Evolutionary conservation across 2,797 vertebrate species (phyloP).

Genomic region (Myripristis jacobus): DNA sequence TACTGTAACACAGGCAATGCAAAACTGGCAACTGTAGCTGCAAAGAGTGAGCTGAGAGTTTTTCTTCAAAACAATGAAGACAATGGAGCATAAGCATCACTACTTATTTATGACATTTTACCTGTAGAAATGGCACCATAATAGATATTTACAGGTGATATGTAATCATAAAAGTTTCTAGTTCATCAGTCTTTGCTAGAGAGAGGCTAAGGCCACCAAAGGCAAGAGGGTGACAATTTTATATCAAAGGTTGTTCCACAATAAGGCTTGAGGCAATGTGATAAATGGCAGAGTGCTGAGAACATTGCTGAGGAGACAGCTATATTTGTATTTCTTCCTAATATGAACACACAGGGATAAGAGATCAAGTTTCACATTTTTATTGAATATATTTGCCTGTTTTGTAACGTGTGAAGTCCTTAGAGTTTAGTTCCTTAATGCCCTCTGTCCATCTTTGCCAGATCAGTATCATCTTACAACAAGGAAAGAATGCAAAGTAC

Average conservation of each 20-base stretch:
- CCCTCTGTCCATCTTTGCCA: constrained; percentile 62
- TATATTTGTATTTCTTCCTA: constrained; percentile 83
- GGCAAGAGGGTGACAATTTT: constrained; percentile 45
- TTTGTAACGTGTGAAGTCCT: constrained; percentile 73
- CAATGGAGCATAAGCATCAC: neutral
- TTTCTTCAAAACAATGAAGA: neutral
- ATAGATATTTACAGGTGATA: constrained; percentile 6
- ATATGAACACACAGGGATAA: constrained; percentile 70
- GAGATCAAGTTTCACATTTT: constrained; percentile 80
- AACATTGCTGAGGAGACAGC: constrained; percentile 75
- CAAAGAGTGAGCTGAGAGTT: neutral
- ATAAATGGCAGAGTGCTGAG: constrained; percentile 71
- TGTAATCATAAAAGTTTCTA: no score
- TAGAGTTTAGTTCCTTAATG: constrained; percentile 65
- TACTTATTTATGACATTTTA: neutral
- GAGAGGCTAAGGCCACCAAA: constrained; percentile 24
- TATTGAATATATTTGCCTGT: constrained; percentile 75
- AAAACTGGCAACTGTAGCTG: constrained; percentile 1
- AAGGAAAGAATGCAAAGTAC: constrained; percentile 77
- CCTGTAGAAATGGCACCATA: neutral
- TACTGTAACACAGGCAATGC: neutral
- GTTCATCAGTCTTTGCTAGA: constrained; percentile 29
- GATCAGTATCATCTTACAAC: constrained; percentile 73
- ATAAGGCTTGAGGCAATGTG: constrained; percentile 58
- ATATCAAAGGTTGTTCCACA: constrained; percentile 74